A percentile compares a stretch with the other conserved stretches of the same genome.
Conservation (phyloP, 2,888 invertebrate species). For the Hydroisotoma schaefferi region DNA sequence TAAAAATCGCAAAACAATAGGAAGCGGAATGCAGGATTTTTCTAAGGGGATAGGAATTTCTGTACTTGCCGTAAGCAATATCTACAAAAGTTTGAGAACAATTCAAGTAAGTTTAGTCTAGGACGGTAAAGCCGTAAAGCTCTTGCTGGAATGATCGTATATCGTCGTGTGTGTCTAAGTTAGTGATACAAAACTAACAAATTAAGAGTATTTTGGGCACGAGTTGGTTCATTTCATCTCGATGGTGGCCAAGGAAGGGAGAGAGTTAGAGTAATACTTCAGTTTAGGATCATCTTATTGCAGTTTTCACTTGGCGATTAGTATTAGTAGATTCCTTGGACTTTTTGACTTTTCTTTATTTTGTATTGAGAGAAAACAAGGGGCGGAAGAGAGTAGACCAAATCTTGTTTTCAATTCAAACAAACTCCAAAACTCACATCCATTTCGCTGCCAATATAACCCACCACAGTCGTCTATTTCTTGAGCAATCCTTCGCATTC, state of each 20-base stretch:
- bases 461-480: constrained; percentile 18
- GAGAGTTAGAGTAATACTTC: constrained; percentile 17
- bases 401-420: constrained; percentile 48
- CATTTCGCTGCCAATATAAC: constrained; percentile 25
- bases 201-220: constrained; percentile 19
- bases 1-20: too few species aligned
- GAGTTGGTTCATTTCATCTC: constrained; percentile 22
- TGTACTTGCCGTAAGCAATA: too few species aligned
- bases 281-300: constrained; percentile 27
- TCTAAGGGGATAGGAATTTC: too few species aligned
- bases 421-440: constrained; percentile 40
- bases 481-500: constrained; percentile 2
- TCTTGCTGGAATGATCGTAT: too few species aligned
- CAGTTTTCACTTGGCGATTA: constrained; percentile 27
- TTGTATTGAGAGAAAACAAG: constrained; percentile 47
- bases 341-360: constrained; percentile 21
- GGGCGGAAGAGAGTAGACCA: constrained; percentile 43
- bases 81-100: too few species aligned
- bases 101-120: too few species aligned
- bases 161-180: not conserved
- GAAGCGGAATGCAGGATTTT: too few species aligned
- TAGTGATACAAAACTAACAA: constrained; percentile 27
- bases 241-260: constrained; percentile 13
- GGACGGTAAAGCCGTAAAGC: too few species aligned
- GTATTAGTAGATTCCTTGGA: too few species aligned